These are phyloP conservation scores for Opisthocomus hoazin DNA, from an alignment of 2,113 vertebrate species.

Conservation along the genomic window DNA sequence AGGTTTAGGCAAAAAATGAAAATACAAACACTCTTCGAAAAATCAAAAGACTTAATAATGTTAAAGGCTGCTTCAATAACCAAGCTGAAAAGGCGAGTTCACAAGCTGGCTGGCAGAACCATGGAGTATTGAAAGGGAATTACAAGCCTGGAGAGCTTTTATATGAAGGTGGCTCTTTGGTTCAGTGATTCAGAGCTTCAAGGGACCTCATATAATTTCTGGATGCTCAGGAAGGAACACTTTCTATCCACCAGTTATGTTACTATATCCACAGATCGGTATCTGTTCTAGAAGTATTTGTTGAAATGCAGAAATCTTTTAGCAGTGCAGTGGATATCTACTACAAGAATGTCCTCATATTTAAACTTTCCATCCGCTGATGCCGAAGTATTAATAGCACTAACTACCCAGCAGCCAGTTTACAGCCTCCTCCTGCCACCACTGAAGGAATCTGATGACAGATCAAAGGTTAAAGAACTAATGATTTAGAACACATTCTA, in stretches of 20 bases:
- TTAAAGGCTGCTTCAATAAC: neutral
- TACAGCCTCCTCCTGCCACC: neutral
- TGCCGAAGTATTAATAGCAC: neutral
- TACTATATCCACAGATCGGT: neutral
- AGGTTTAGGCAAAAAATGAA: neutral
- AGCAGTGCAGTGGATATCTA: neutral
- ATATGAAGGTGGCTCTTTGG: neutral
- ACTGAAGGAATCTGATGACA: conserved; percentile 14
- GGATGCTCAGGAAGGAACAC: neutral
- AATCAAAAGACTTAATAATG: neutral
- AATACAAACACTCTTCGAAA: neutral
- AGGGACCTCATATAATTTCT: neutral
- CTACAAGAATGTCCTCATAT: neutral
- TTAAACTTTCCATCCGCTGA: neutral
- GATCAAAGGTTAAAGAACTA: conserved; percentile 61
- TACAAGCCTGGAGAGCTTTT: neutral
- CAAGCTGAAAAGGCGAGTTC: neutral
- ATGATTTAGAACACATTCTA: conserved; percentile 56
- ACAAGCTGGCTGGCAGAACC: neutral
- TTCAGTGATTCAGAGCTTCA: neutral
- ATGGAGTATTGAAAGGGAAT: neutral
- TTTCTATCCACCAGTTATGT: neutral
- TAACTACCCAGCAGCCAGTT: neutral
- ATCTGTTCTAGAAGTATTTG: neutral
- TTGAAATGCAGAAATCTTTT: neutral